These are phyloP conservation scores for Pristis pectinata DNA, from an alignment of 2,797 vertebrate species.

Conservation along the genomic window DNA sequence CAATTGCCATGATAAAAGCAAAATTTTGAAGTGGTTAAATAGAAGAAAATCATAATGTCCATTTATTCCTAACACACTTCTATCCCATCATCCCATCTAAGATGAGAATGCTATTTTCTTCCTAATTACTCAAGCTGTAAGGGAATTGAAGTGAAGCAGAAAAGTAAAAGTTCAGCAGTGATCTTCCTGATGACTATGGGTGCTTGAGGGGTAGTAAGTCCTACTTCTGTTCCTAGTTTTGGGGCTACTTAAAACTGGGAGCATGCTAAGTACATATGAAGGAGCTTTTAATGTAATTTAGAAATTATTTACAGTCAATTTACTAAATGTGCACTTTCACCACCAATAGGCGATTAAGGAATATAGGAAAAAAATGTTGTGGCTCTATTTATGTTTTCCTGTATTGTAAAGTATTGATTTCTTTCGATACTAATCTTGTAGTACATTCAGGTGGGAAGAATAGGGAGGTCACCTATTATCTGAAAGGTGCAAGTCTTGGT, in stretches of 20 bases:
- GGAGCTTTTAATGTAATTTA: neutral
- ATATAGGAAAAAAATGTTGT: neutral
- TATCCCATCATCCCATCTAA: neutral
- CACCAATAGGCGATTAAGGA: neutral
- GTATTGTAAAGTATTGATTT: neutral
- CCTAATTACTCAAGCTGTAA: neutral
- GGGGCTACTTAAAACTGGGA: neutral
- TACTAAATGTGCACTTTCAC: neutral
- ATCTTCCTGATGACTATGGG: neutral
- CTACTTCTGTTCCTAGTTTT: neutral
- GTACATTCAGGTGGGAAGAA: neutral
- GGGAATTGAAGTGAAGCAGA: neutral
- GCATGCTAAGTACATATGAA: neutral
- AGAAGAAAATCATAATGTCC: neutral
- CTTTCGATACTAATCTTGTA: neutral
- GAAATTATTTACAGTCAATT: neutral
- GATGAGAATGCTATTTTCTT: neutral
- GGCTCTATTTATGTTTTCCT: neutral
- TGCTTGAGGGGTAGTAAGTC: neutral
- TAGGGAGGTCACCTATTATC: neutral
- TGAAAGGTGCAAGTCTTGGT: neutral
- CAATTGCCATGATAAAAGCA: neutral
- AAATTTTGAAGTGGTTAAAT: neutral
- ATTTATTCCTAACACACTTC: neutral
- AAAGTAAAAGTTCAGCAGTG: neutral